Evolutionary conservation across 2,113 vertebrate species (phyloP).

Genomic region (Aegotheles bennettii): DNA sequence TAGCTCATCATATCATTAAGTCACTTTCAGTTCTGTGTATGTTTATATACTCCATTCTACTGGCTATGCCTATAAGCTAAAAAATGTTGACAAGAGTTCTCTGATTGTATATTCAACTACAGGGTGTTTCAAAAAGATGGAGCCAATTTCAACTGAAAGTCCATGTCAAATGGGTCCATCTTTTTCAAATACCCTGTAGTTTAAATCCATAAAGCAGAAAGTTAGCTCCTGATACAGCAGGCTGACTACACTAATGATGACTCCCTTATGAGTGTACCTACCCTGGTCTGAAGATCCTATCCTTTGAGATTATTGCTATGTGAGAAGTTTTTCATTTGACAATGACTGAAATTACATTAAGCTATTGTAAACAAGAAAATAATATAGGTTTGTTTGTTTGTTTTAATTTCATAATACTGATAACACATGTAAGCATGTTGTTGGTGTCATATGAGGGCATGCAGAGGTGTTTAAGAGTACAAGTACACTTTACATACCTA

Average conservation of each 20-base stretch:
- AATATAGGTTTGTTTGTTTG: neutral
- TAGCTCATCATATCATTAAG: neutral
- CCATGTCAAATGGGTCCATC: too few relatives aligned
- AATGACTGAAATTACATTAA: neutral
- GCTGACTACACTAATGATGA: accelerated
- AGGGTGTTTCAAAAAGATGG: too few relatives aligned
- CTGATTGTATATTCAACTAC: neutral
- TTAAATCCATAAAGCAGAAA: too few relatives aligned
- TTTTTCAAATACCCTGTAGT: too few relatives aligned
- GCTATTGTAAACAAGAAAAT: neutral
- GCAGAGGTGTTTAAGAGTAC: neutral
- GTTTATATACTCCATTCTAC: neutral
- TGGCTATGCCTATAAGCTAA: neutral
- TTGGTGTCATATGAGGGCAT: neutral
- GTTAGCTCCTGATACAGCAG: neutral
- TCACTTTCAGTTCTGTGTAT: neutral
- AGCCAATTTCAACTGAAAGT: too few relatives aligned
- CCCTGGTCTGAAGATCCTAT: accelerated
- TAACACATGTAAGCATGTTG: neutral
- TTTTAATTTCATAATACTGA: neutral
- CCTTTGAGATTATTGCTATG: neutral
- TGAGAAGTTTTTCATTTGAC: neutral
- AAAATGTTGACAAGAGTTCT: neutral
- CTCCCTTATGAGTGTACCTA: neutral
- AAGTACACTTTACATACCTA: neutral